These are phyloP conservation scores for Micrasema longulum DNA, from an alignment of 1,140 invertebrate genomes.

Conservation along the genomic window DNA sequence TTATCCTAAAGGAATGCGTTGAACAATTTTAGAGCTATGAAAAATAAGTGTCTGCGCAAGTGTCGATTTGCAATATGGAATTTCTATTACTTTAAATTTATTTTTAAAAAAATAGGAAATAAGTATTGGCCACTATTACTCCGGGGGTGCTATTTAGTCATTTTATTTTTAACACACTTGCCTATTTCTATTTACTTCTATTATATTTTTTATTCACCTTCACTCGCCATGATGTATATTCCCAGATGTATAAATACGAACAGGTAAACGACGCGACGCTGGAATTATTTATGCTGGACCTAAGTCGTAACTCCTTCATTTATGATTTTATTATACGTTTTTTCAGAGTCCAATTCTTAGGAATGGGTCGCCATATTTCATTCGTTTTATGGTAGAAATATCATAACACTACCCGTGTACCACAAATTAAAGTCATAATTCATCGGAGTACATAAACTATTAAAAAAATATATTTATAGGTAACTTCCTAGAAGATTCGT, in stretches of 20 bases:
- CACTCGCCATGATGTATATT: constrained; percentile 17
- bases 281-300: constrained; percentile 30
- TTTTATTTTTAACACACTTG: too few species aligned
- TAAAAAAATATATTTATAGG: not conserved
- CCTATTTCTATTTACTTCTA: too few species aligned
- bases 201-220: too few species aligned
- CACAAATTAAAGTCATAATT: not conserved
- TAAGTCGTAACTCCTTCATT: constrained; percentile 22
- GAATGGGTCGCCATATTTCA: constrained; percentile 2
- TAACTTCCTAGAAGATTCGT: not conserved
- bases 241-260: constrained; percentile 16
- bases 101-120: too few species aligned
- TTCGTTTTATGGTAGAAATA: constrained; percentile 12
- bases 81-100: too few species aligned
- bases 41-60: too few species aligned
- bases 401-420: not conserved
- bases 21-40: too few species aligned
- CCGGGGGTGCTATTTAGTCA: too few species aligned
- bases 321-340: constrained; percentile 37
- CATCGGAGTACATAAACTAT: not conserved
- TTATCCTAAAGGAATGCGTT: too few species aligned
- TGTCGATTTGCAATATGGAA: too few species aligned
- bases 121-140: too few species aligned
- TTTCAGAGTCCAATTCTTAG: constrained; percentile 7
- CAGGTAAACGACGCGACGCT: constrained; percentile 32